phyloP scores from a whole-genome alignment of 2,888 invertebrate species.

The Cremastinae sp. region DNA sequence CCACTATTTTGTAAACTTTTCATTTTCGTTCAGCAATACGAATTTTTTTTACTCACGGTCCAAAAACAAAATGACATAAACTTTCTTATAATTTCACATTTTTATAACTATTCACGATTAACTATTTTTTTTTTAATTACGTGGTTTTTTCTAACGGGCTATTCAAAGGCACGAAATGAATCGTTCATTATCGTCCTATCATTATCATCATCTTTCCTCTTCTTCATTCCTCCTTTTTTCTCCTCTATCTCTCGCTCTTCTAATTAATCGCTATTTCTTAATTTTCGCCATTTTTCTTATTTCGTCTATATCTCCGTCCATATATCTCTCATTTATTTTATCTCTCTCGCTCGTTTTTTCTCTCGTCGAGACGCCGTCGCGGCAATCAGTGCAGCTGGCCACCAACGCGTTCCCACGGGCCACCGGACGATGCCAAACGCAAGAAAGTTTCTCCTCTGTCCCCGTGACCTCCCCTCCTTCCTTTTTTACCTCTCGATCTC shows the following conservation, averaged over 20 bases:
- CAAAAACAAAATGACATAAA: too few species aligned
- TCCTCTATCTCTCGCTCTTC: constrained; percentile 26
- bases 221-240: constrained; percentile 35
- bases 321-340: constrained; percentile 29
- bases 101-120: too few species aligned
- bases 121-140: too few species aligned
- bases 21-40: too few species aligned
- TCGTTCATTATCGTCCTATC: too few species aligned
- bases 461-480: background rate
- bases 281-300: constrained; percentile 35
- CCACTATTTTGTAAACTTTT: too few species aligned
- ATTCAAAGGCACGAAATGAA: too few species aligned
- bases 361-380: constrained; percentile 71
- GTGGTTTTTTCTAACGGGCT: too few species aligned
- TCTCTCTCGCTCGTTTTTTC: constrained; percentile 29
- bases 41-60: too few species aligned
- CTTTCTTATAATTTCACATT: too few species aligned
- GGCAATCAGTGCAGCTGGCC: constrained; percentile 79
- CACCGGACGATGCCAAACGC: constrained; percentile 68
- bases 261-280: too few species aligned
- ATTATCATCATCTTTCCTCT: too few species aligned
- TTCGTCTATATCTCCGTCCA: constrained; percentile 12
- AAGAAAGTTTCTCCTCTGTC: constrained; percentile 37
- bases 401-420: constrained; percentile 79
- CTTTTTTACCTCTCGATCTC: constrained; percentile 47